Conservation (phyloP, 30 jellyfish, hydroid and myxozoan genomes). For the Hydractinia echinata region DNA sequence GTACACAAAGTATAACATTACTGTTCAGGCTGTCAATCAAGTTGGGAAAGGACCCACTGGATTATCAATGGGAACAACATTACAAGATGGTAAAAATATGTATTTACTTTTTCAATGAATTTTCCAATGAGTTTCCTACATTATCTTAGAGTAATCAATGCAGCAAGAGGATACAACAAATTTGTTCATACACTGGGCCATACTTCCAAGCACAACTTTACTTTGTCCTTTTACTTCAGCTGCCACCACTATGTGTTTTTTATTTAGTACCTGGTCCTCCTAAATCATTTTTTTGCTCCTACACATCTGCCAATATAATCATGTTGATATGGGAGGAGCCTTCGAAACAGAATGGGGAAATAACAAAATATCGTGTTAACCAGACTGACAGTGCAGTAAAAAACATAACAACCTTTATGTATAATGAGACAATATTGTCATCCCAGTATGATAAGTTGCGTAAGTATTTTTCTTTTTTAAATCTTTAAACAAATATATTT, state of each 20-base stretch:
- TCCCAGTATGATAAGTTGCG: too few relatives aligned
- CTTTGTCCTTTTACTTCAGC: not conserved
- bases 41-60: not conserved
- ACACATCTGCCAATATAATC: not conserved
- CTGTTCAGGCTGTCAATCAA: slow-evolving; percentile 2
- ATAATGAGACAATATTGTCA: too few relatives aligned
- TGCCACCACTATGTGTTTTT: not conserved
- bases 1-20: not conserved
- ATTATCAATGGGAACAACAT: not conserved
- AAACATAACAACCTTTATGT: too few relatives aligned
- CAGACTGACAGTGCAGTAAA: too few relatives aligned
- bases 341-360: not conserved
- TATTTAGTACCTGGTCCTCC: slow-evolving; percentile 18
- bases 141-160: not conserved
- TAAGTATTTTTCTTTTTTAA: too few relatives aligned
- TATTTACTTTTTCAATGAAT: not conserved
- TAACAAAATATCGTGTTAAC: not conserved
- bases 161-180: not conserved
- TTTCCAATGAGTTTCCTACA: not conserved
- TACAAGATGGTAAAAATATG: slow-evolving; percentile 6
- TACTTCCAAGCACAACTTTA: not conserved
- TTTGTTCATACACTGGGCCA: not conserved
- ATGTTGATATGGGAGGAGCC: not conserved
- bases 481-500: too few relatives aligned
- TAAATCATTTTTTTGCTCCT: not conserved